Evolutionary conservation across 1,140 invertebrate species (phyloP).

Genomic region (Psix sp.): DNA sequence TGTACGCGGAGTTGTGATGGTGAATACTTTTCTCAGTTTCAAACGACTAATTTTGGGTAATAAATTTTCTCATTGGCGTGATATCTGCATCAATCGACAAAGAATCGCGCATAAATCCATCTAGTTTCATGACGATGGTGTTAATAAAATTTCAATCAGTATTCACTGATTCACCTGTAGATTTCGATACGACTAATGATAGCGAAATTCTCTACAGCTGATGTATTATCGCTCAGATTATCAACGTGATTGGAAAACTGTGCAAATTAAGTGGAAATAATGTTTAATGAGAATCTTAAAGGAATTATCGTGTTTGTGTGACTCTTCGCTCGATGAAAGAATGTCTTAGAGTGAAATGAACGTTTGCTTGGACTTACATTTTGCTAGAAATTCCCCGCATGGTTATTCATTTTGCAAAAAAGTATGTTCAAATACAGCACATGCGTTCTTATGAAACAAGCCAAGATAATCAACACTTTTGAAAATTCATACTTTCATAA

Average conservation of each 20-base stretch:
- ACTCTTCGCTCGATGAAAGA: slow-evolving; percentile 44
- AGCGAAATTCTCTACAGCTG: slow-evolving; percentile 38
- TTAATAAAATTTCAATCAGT: slow-evolving; percentile 24
- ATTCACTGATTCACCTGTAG: slow-evolving; percentile 2
- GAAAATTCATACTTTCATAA: slow-evolving; percentile 1
- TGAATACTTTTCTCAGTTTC: too few relatives aligned
- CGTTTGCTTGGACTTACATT: slow-evolving; percentile 32
- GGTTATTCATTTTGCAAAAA: slow-evolving; percentile 27
- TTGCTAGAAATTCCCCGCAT: slow-evolving; percentile 50
- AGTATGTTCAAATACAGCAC: slow-evolving; percentile 25
- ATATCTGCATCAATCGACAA: neutral
- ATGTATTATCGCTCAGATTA: slow-evolving; percentile 36
- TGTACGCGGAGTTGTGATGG: too few relatives aligned
- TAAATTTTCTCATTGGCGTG: too few relatives aligned
- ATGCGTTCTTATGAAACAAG: slow-evolving; percentile 37
- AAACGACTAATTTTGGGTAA: too few relatives aligned
- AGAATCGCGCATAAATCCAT: neutral
- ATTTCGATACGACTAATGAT: slow-evolving; percentile 28
- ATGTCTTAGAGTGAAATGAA: slow-evolving; percentile 49
- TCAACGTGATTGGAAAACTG: slow-evolving; percentile 50
- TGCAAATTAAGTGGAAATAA: slow-evolving; percentile 61
- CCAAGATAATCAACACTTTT: slow-evolving; percentile 16
- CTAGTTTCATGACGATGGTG: slow-evolving; percentile 4
- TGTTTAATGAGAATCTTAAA: slow-evolving; percentile 50
- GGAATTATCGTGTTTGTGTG: slow-evolving; percentile 52